These are phyloP conservation scores for Vulpes ferrilata DNA, from an alignment of 2,113 vertebrate genomes.

Conservation along the genomic window DNA sequence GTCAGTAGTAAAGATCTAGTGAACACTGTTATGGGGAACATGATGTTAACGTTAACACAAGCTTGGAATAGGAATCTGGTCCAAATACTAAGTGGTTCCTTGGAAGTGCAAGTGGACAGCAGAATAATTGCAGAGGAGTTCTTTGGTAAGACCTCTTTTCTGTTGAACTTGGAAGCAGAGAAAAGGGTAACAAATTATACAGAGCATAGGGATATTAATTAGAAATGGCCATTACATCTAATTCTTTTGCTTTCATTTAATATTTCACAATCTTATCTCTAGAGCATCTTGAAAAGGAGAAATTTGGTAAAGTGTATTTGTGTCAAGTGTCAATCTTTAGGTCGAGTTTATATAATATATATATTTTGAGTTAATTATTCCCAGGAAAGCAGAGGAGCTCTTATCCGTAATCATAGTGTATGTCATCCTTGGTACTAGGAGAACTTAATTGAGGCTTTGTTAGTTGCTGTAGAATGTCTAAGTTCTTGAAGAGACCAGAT, in stretches of 20 bases:
- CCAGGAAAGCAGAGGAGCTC: background rate
- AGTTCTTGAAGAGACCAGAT: background rate
- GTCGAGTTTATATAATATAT: background rate
- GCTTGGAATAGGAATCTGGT: background rate
- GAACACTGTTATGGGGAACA: background rate
- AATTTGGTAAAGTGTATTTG: background rate
- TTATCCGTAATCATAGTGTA: background rate
- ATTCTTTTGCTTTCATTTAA: conserved; percentile 30
- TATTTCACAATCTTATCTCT: conserved; percentile 26
- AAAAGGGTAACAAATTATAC: background rate
- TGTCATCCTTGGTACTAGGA: background rate
- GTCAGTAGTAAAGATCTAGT: background rate
- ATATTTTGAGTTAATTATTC: background rate
- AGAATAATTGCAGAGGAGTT: background rate
- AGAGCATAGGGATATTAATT: background rate
- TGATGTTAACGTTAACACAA: too few species aligned
- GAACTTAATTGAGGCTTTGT: background rate
- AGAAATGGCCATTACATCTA: background rate
- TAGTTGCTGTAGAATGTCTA: background rate
- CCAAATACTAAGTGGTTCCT: background rate
- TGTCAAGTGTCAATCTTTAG: background rate
- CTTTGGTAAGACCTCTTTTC: background rate
- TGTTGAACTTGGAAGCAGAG: background rate
- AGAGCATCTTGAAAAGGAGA: conserved; percentile 41
- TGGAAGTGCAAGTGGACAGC: background rate